Evolutionary conservation across 2,797 vertebrate genomes (phyloP), one percentile per base, ranked within the genome.

Genomic region (Sciaenops ocellatus): DNA sequence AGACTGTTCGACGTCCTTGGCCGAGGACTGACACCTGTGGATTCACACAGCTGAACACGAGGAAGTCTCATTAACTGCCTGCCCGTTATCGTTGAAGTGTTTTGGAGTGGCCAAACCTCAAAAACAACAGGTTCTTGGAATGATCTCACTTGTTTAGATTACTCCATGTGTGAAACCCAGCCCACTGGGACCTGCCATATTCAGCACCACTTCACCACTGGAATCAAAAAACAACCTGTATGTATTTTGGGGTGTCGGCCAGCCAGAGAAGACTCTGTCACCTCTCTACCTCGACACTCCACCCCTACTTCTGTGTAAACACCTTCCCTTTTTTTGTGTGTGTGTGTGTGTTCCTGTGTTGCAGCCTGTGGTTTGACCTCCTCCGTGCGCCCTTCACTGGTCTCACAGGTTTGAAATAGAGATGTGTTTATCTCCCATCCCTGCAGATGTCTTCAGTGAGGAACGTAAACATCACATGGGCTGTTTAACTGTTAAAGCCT

Each of bases 1-100:
- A 83, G 68, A 74, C 83, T 51, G 77, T 89, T 91, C 93, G 88
- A 41, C 81, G 28, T 87, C 73, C 76, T 67, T 69, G 47, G 80
- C 83, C 82, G 54, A 87, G 87, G 78, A 72, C 82, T 89, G 87
- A 79, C 95, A 95, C 91, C 95, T 95, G 95, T 70, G 76, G 88
- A 89, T 90, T 87, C 89, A 89, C 86, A 56, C 94, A 90, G 90
- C 92, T 92, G 91, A 95, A 85, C 79, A 90, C 87, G 84, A 96
- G 95, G 95, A 96, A 96, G 95, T 95, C 90, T 87, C 24, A 85
- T 91, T 93, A 96, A 95, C 95, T 90, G 93, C 93, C 93, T 91
- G 64, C 84, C 69, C 76, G 82, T 93, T 94, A 93, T 94, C 81
- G 91, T 87, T 82, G 67, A 52, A 57, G 81, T 89, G 78, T 84